Evolutionary conservation across 2,797 vertebrate genomes (phyloP).

Genomic region (Muscicapa comitata): DNA sequence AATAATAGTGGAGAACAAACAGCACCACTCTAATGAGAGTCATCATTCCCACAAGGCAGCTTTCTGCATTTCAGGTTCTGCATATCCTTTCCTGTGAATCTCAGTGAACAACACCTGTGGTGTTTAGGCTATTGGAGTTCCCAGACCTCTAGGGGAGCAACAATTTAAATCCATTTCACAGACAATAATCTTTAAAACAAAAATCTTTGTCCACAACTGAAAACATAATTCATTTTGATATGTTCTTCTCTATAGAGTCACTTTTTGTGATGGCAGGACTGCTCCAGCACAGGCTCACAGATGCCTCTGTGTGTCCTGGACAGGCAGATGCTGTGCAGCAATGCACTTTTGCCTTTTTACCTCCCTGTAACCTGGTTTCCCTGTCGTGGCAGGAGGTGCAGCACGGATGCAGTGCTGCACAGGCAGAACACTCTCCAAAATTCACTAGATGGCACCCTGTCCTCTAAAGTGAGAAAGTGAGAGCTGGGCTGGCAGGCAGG

Average conservation of each 20-base stretch:
- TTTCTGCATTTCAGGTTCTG: background rate
- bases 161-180: background rate
- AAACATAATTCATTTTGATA: background rate
- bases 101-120: background rate
- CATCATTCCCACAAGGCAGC: background rate
- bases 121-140: background rate
- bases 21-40: background rate
- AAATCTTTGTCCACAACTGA: background rate
- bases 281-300: background rate
- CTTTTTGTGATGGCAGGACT: background rate
- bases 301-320: background rate
- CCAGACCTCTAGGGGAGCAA: background rate
- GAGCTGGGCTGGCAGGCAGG: rapidly evolving
- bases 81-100: background rate
- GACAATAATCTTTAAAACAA: background rate
- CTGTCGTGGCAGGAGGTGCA: background rate
- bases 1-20: background rate
- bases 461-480: background rate
- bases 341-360: background rate
- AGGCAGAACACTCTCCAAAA: background rate
- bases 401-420: background rate
- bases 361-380: rapidly evolving
- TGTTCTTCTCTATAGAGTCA: background rate
- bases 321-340: background rate
- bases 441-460: constrained; percentile 31